Evolutionary conservation across 2,888 invertebrate species (phyloP).

Genomic region (Colletes collaris): DNA sequence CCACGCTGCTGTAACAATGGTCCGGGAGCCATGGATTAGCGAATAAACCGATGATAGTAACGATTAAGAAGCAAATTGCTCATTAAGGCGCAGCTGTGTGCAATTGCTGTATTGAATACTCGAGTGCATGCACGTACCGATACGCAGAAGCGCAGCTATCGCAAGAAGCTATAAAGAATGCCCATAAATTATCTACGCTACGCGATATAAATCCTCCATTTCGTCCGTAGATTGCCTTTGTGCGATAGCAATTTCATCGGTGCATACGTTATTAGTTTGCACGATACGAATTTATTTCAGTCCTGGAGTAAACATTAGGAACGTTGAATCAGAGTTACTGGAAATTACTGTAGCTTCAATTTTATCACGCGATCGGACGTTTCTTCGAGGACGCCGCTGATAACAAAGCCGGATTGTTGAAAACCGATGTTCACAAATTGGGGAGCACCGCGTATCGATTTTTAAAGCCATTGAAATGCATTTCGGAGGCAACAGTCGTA

Average conservation of each 20-base stretch:
- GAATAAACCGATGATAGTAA: conserved; percentile 38
- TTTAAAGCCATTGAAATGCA: conserved; percentile 6
- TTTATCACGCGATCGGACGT: not conserved
- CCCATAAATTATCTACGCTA: too few relatives aligned
- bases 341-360: not conserved
- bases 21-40: conserved; percentile 14
- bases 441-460: conserved; percentile 1
- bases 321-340: not conserved
- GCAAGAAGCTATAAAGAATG: not conserved
- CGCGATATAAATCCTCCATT: too few relatives aligned
- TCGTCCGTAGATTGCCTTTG: too few relatives aligned
- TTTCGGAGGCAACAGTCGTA: not conserved
- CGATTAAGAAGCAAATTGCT: conserved; percentile 56
- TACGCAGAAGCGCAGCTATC: not conserved
- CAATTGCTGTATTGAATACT: conserved; percentile 2
- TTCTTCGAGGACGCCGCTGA: not conserved
- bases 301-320: too few relatives aligned
- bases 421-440: conserved; percentile 2
- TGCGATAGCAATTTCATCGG: too few relatives aligned
- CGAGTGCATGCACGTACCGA: not conserved
- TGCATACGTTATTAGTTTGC: too few relatives aligned
- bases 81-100: conserved; percentile 35
- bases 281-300: too few relatives aligned
- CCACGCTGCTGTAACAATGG: conserved; percentile 14
- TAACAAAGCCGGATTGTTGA: not conserved